Conservation (phyloP, 30 jellyfish, hydroid and myxozoan species). For the Turritopsis dohrnii region DNA sequence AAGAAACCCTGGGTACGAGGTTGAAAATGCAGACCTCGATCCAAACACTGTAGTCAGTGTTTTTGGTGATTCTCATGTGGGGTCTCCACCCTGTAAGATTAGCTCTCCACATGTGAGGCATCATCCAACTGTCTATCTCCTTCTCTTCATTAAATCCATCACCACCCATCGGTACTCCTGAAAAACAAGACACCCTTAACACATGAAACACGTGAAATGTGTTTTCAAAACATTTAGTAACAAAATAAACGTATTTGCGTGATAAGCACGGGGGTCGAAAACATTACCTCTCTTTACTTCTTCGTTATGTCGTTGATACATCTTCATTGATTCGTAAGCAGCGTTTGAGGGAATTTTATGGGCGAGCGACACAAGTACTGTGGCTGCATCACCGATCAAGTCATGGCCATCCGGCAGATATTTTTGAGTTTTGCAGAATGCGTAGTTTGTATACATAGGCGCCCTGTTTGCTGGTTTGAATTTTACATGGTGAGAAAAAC, state of each 20-base stretch:
- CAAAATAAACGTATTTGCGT: neutral
- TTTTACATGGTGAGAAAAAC: neutral
- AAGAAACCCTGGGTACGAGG: too few relatives aligned
- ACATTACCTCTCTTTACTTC: neutral
- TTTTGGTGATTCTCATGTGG: constrained; percentile 11
- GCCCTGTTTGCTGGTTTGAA: constrained; percentile 9
- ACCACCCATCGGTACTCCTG: constrained; percentile 16
- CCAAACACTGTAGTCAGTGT: constrained; percentile 30
- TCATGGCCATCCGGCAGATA: neutral
- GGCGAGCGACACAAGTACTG: constrained; percentile 8
- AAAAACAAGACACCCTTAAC: neutral
- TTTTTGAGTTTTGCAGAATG: neutral
- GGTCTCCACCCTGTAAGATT: constrained; percentile 31
- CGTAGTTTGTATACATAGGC: neutral
- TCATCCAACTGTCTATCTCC: constrained; percentile 22
- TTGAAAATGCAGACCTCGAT: constrained; percentile 7
- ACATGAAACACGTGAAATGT: neutral
- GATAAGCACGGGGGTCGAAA: neutral
- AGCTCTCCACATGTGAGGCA: constrained; percentile 33
- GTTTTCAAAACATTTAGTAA: neutral
- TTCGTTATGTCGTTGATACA: neutral
- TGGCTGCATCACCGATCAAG: neutral
- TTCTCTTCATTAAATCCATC: neutral
- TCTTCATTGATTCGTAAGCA: constrained; percentile 8
- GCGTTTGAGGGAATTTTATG: constrained; percentile 2